Evolutionary conservation across 2,113 vertebrate genomes (phyloP).

Genomic region (Psilopsiagon aurifrons): DNA sequence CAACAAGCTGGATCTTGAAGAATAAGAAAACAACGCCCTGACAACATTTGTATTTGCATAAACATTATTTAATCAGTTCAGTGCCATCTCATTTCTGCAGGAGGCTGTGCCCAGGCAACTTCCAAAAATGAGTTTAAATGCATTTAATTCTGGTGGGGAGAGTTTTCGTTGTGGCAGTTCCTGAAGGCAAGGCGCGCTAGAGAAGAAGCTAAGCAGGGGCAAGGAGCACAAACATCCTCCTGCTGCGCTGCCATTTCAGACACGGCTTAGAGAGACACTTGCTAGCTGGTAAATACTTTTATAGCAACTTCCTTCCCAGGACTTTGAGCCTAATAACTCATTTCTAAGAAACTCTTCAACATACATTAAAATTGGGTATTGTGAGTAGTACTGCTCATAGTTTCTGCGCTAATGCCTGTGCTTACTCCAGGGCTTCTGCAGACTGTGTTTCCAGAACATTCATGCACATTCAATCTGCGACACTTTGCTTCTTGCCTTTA

Average conservation of each 20-base stretch:
- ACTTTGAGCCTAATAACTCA: neutral
- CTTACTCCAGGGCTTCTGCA: neutral
- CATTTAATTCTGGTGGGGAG: conserved; percentile 51
- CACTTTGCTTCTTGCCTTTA: conserved; percentile 55
- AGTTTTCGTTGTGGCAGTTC: neutral
- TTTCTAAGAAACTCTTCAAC: neutral
- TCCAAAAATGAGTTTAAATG: conserved; percentile 54
- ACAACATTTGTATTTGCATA: conserved; percentile 44
- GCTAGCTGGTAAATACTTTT: neutral
- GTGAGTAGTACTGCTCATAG: neutral
- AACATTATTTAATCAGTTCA: conserved; percentile 50
- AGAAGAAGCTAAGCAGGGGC: neutral
- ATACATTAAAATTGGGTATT: neutral
- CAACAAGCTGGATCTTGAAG: conserved; percentile 50
- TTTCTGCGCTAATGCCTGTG: neutral
- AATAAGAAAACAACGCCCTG: conserved; percentile 35
- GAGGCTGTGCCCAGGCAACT: conserved; percentile 38
- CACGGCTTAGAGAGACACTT: accelerated
- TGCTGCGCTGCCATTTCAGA: neutral
- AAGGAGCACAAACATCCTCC: neutral
- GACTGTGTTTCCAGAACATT: conserved; percentile 40
- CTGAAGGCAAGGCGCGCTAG: neutral
- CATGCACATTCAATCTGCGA: neutral
- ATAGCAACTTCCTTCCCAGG: neutral
- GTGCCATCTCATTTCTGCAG: conserved; percentile 55